Evolutionary conservation across 1,140 invertebrate genomes (phyloP).

Genomic region (Cecropterus lyciades): DNA sequence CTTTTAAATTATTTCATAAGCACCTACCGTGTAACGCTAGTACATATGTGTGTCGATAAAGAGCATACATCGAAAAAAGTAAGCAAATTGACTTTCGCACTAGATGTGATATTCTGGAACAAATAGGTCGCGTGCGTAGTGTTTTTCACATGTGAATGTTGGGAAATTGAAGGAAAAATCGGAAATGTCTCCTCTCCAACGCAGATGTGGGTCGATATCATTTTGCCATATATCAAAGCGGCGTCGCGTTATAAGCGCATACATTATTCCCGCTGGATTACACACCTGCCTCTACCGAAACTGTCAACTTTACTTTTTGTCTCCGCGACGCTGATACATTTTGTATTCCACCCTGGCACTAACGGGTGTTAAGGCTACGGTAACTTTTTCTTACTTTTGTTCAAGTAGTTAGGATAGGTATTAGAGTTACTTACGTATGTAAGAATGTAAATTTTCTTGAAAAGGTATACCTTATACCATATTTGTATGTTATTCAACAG

Average conservation of each 20-base stretch:
- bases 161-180: background rate
- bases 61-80: too few species aligned
- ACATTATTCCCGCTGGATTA: constrained; percentile 3
- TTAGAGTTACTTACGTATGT: too few species aligned
- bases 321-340: background rate
- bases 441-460: too few species aligned
- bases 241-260: background rate
- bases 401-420: background rate
- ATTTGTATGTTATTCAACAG: too few species aligned
- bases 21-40: too few species aligned
- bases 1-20: too few species aligned
- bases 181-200: background rate
- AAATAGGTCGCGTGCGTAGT: background rate
- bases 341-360: background rate
- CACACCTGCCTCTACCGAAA: background rate
- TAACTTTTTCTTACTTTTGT: background rate
- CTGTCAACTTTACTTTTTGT: constrained; percentile 6
- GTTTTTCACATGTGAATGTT: background rate
- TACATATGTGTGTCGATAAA: too few species aligned
- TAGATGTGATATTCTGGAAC: background rate
- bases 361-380: background rate
- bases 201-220: constrained; percentile 2
- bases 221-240: background rate
- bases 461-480: too few species aligned
- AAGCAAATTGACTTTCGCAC: too few species aligned